Evolutionary conservation across 2,113 vertebrate species (phyloP), one percentile per base, ranked within the genome.

Genomic region (Paraplagusia blochii): DNA sequence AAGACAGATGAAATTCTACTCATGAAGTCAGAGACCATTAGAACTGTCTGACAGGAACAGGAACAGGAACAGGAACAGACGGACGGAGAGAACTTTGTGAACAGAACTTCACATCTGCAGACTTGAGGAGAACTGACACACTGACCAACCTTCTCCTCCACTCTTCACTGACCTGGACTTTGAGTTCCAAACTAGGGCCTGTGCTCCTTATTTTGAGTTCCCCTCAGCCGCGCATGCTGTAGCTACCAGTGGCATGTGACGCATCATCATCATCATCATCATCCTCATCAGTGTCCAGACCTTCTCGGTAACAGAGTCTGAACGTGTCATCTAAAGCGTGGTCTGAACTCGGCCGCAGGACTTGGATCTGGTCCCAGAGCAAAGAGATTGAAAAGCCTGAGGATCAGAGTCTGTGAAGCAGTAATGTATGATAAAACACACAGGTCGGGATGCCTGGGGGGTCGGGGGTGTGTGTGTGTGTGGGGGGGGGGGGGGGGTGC

Each of bases 331-430:
- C 71, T 70, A 67, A 47, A 66, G 74, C 79, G 77, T 81, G 76
- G 79, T 80, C 75, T 78, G 44, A 53, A 58, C 49, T 38, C 65
- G 69, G 56, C 67, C 22, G 58, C 45, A 40, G 15, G 14, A 60
- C 51, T 85, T 83, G 83, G 81, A 82, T 58, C 17, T 3, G 44
- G 63, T 79, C 87, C 80, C 66, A n/a, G 63, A 80, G 54, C 59
- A 76, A 76, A 84, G 77, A 81, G 84, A 84, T 82, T 81, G 82
- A 85, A 80, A 81, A 72, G 56, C 60, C 47, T 54, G 60, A 66
- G 58, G 68, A 69, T 12, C 12, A 0, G 46, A 58, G 66, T 13
- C 14, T 69, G 53, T 7, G 4, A 49, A 58, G 22, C 34, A 11
- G 51, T 61, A 61, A 64, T 64, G 14, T 57, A 58, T 66, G 79